Conservation (phyloP, 37 sponge, comb jelly and placozoan species). For the Axinella damicornis region DNA sequence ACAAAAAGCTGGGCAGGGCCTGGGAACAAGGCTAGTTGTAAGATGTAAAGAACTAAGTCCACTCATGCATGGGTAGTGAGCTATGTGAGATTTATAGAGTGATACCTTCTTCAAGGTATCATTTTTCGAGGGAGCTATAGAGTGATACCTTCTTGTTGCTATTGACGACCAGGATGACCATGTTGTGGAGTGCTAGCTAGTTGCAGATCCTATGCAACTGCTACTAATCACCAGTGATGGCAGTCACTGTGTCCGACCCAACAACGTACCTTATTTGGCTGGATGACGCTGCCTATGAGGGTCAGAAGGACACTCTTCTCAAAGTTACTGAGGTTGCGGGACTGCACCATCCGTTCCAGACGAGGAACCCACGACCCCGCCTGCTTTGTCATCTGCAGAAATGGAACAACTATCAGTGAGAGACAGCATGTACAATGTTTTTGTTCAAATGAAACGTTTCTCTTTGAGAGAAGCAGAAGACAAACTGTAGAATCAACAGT, state of each 20-base stretch:
- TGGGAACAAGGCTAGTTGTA: too few species aligned
- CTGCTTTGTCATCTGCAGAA: constrained; percentile 61
- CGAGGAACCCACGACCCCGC: constrained; percentile 66
- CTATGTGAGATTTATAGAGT: background rate
- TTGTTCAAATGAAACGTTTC: too few species aligned
- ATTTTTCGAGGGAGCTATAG: background rate
- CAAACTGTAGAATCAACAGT: too few species aligned
- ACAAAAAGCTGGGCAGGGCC: too few species aligned
- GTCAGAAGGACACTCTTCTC: constrained; percentile 82
- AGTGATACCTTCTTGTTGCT: too few species aligned
- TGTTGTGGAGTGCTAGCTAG: too few species aligned
- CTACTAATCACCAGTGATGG: background rate
- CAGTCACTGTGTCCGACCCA: background rate
- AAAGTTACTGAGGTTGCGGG: constrained; percentile 67
- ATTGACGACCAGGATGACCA: too few species aligned
- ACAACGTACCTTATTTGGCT: constrained; percentile 76
- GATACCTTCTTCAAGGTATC: too few species aligned
- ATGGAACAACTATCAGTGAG: too few species aligned
- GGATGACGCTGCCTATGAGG: constrained; percentile 78
- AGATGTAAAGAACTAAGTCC: background rate
- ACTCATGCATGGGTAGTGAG: background rate
- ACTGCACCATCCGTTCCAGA: constrained; percentile 77
- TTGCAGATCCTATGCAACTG: too few species aligned
- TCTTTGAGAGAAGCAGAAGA: too few species aligned
- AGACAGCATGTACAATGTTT: too few species aligned